These are phyloP conservation scores for Brachycybe producta DNA, from an alignment of 2,888 invertebrate species.

Conservation along the genomic window DNA sequence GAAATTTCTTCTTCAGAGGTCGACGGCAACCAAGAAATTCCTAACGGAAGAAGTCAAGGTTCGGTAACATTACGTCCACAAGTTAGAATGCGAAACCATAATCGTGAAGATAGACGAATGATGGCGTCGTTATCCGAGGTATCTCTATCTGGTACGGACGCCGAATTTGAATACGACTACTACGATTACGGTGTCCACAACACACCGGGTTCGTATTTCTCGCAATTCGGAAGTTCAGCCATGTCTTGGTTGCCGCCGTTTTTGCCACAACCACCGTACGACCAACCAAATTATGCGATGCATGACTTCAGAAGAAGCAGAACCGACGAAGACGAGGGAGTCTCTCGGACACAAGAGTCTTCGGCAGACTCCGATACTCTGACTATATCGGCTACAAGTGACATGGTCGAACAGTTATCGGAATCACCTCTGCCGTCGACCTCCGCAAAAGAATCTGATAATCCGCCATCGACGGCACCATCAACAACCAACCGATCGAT, in stretches of 20 bases:
- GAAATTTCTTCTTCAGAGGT: neutral
- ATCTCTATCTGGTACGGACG: conserved; percentile 9
- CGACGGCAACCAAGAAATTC: neutral
- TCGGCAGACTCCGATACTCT: too few species aligned
- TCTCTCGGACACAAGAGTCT: too few species aligned
- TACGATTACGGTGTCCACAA: conserved; percentile 25
- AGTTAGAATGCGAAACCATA: neutral
- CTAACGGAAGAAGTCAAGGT: neutral
- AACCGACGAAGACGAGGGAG: too few species aligned
- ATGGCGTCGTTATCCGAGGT: conserved; percentile 10
- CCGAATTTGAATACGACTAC: conserved; percentile 24
- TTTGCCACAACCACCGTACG: conserved; percentile 18
- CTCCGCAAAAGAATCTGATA: too few species aligned
- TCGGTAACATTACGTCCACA: neutral
- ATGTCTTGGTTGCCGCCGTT: conserved; percentile 24
- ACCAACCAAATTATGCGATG: neutral
- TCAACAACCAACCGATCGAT: too few species aligned
- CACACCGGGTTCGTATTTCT: conserved; percentile 24
- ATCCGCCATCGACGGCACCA: too few species aligned
- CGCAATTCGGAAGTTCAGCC: conserved; percentile 21
- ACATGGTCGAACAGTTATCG: too few species aligned
- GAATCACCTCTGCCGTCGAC: too few species aligned
- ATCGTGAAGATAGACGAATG: neutral
- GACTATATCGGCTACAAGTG: too few species aligned
- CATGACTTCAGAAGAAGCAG: conserved; percentile 6